phyloP scores from a whole-genome alignment of 2,113 vertebrate species.

The Amphiprion percula region DNA sequence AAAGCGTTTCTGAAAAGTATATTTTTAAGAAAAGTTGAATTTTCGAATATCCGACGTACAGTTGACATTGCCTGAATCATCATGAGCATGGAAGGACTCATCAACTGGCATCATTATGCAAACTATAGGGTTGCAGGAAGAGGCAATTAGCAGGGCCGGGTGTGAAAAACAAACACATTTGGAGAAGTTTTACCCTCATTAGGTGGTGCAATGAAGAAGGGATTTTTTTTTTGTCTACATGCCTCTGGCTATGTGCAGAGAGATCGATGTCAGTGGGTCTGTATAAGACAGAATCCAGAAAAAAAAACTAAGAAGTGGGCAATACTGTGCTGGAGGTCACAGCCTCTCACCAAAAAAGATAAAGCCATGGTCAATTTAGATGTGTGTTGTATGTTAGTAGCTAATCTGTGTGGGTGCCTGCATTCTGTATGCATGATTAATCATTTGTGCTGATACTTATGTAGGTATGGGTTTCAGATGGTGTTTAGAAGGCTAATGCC shows the following conservation, averaged over 20 bases:
- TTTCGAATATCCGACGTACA: neutral
- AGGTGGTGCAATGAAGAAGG: slow-evolving; percentile 38
- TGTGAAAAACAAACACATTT: slow-evolving; percentile 77
- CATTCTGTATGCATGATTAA: slow-evolving; percentile 42
- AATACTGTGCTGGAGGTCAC: slow-evolving; percentile 81
- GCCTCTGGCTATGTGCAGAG: slow-evolving; percentile 47
- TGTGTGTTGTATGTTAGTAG: slow-evolving; percentile 29
- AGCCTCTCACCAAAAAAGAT: slow-evolving; percentile 45
- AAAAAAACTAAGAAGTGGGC: neutral
- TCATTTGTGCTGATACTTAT: slow-evolving; percentile 22
- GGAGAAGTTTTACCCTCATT: slow-evolving; percentile 73
- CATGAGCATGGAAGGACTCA: slow-evolving; percentile 25
- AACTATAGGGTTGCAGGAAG: slow-evolving; percentile 60
- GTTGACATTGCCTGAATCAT: neutral
- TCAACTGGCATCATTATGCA: slow-evolving; percentile 61
- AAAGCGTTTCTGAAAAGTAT: neutral
- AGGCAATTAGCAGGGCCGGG: slow-evolving; percentile 66
- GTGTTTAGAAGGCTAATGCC: slow-evolving; percentile 18
- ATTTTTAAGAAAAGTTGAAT: too few relatives aligned
- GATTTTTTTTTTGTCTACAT: neutral
- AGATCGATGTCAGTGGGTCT: slow-evolving; percentile 28
- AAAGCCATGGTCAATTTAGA: slow-evolving; percentile 5
- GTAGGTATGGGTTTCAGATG: slow-evolving; percentile 21
- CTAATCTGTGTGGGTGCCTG: slow-evolving; percentile 50
- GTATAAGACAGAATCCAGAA: neutral